Evolutionary conservation across 2,888 invertebrate genomes (phyloP).

Genomic region (Erpobdella octoculata): DNA sequence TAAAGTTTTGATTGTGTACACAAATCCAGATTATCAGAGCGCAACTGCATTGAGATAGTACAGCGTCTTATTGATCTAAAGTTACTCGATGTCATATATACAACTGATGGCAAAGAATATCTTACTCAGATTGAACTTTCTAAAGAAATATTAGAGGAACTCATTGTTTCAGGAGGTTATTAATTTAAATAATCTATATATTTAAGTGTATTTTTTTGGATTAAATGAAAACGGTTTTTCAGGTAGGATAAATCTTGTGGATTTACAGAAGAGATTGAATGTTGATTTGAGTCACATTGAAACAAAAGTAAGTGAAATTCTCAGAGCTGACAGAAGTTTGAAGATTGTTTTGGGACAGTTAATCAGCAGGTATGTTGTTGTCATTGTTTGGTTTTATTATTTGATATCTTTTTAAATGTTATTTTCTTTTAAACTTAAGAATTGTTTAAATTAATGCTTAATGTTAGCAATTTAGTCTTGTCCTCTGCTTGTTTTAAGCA

Average conservation of each 20-base stretch:
- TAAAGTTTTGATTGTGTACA: background rate
- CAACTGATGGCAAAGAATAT: constrained; percentile 93
- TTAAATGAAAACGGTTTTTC: constrained; percentile 32
- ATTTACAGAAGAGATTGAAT: constrained; percentile 76
- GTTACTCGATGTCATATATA: constrained; percentile 75
- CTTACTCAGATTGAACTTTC: constrained; percentile 80
- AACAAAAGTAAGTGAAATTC: constrained; percentile 63
- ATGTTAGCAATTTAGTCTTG: too few relatives aligned
- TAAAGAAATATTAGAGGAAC: constrained; percentile 82
- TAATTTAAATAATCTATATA: background rate
- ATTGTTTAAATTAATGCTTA: too few relatives aligned
- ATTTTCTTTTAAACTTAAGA: too few relatives aligned
- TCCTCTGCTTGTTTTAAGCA: too few relatives aligned
- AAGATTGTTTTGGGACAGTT: constrained; percentile 80
- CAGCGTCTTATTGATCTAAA: constrained; percentile 74
- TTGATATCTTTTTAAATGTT: too few relatives aligned
- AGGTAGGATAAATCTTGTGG: constrained; percentile 80
- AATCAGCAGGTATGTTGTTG: constrained; percentile 60
- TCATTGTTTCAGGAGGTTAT: constrained; percentile 68
- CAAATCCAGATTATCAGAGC: constrained; percentile 78
- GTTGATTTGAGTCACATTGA: constrained; percentile 77
- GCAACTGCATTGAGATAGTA: constrained; percentile 93
- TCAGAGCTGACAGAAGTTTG: constrained; percentile 61
- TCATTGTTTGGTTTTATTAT: background rate
- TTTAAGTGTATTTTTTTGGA: background rate